A percentile compares a stretch with the other conserved stretches of the same genome.
Evolutionary conservation across 2,113 vertebrate species (phyloP).

Genomic region (Syngnathus scovelli): DNA sequence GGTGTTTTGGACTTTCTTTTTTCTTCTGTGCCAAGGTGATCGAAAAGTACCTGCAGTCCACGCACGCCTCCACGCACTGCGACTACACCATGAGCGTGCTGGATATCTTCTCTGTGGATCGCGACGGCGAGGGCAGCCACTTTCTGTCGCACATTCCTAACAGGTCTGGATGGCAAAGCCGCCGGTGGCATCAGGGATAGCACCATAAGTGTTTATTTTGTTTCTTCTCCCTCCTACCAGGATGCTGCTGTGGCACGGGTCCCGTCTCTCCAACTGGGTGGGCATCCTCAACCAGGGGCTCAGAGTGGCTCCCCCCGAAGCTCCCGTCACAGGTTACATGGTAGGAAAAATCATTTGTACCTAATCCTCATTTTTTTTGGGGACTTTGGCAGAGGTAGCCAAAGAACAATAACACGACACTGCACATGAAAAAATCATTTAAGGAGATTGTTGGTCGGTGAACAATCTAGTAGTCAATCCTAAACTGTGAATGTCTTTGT

Average conservation of each 20-base stretch:
- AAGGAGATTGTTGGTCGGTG: too few species aligned
- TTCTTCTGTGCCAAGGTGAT: slow-evolving; percentile 63
- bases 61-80: slow-evolving; percentile 80
- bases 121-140: slow-evolving; percentile 63
- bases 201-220: not conserved
- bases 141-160: slow-evolving; percentile 76
- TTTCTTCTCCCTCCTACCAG: slow-evolving; percentile 48
- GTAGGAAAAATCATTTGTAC: slow-evolving; percentile 53
- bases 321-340: slow-evolving; percentile 88
- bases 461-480: not conserved
- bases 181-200: not conserved
- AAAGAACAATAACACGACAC: too few species aligned
- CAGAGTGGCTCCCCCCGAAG: slow-evolving; percentile 82
- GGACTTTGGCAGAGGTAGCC: too few species aligned
- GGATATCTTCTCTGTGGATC: slow-evolving; percentile 77
- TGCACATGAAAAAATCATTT: too few species aligned
- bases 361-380: too few species aligned
- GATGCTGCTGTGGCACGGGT: slow-evolving; percentile 87
- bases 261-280: slow-evolving; percentile 85
- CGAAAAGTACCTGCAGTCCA: slow-evolving; percentile 76
- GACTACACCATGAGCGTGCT: slow-evolving; percentile 80
- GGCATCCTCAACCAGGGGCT: slow-evolving; percentile 85
- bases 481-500: not conserved
- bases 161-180: slow-evolving; percentile 58
- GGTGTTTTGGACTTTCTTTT: too few species aligned